These are phyloP conservation scores for Sarcophaga variegata DNA, from an alignment of 2,888 invertebrate genomes.

Conservation along the genomic window DNA sequence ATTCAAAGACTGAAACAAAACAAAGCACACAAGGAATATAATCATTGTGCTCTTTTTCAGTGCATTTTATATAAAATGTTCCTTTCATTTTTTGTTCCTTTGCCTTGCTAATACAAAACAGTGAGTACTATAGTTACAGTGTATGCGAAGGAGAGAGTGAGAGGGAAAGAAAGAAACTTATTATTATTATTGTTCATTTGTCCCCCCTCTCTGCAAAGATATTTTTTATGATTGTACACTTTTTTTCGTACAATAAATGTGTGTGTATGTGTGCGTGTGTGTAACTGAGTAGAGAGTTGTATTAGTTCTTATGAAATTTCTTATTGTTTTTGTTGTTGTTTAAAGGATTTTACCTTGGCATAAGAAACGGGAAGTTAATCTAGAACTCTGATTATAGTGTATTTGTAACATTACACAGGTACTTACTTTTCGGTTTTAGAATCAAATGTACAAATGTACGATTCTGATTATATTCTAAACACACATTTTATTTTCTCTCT, in stretches of 20 bases:
- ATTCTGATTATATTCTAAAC: too few species aligned
- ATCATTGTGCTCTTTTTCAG: constrained; percentile 8
- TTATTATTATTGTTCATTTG: constrained; percentile 15
- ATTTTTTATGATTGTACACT: constrained; percentile 3
- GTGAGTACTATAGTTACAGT: too few species aligned
- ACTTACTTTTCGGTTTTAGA: constrained; percentile 35
- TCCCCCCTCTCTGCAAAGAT: background rate
- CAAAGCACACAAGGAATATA: background rate
- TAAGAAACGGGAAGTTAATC: constrained; percentile 63
- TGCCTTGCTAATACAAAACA: background rate
- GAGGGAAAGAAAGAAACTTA: too few species aligned
- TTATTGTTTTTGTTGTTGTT: constrained; percentile 42
- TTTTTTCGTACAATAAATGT: background rate
- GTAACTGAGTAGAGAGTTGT: background rate
- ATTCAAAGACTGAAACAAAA: constrained; percentile 8
- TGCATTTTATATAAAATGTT: background rate
- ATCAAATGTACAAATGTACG: constrained; percentile 19
- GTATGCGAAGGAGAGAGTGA: too few species aligned
- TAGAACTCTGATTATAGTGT: constrained; percentile 54
- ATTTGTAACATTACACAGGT: constrained; percentile 36
- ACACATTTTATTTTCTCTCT: background rate
- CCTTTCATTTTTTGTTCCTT: background rate
- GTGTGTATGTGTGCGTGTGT: background rate
- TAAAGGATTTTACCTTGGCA: constrained; percentile 64
- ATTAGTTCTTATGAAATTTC: constrained; percentile 53